A percentile compares a stretch with the other conserved stretches of the same genome.
Conservation (phyloP, 2,797 vertebrate species). For the Sebastes minor region DNA sequence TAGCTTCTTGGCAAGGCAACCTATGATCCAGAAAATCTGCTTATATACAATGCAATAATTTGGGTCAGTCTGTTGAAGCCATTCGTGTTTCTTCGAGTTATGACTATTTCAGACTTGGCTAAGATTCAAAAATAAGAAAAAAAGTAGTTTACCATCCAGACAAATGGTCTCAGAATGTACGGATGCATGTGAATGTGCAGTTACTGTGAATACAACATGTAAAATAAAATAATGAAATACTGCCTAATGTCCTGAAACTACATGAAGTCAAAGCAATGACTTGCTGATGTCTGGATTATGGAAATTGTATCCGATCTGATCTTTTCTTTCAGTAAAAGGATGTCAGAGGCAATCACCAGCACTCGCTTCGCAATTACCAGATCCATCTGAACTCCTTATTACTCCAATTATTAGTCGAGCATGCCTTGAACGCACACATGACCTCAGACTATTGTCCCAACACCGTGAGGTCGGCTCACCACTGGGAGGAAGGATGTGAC, state of each 20-base stretch:
- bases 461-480: conserved; percentile 34
- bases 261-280: conserved; percentile 17
- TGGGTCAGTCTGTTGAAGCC: conserved; percentile 38
- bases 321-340: conserved; percentile 39
- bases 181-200: not conserved
- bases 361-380: conserved; percentile 59
- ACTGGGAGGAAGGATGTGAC: conserved; percentile 56
- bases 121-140: not conserved
- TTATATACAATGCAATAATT: conserved; percentile 53
- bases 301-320: conserved; percentile 23
- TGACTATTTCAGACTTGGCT: not conserved
- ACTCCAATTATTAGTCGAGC: conserved; percentile 81
- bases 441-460: conserved; percentile 66
- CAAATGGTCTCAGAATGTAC: not conserved
- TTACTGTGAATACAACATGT: not conserved
- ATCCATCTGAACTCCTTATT: conserved; percentile 72
- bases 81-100: conserved; percentile 1
- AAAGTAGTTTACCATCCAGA: not conserved
- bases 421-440: conserved; percentile 59
- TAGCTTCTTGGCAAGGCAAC: conserved; percentile 48
- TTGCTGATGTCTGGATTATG: conserved; percentile 7
- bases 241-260: not conserved
- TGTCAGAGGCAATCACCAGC: conserved; percentile 62
- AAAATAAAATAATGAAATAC: not conserved
- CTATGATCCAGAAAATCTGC: conserved; percentile 53